Base-by-base conservation (phyloP, 1,140 invertebrate species). In the Apis cerana region DNA sequence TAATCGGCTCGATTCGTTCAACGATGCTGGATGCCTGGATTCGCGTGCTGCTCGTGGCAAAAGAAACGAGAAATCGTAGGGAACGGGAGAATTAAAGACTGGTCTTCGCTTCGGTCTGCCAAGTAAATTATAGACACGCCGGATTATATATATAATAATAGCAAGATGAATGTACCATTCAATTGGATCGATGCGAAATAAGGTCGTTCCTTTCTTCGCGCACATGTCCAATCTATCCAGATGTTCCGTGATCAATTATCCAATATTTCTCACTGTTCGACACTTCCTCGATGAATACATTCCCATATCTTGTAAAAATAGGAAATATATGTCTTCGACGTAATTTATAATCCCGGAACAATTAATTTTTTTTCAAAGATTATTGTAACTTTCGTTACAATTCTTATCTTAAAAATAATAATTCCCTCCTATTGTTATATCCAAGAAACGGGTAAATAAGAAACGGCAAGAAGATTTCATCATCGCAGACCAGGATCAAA, bases 151-250 rank as follows among this genome's bases (percentile, higher is more conserved):
- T 1, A n/a, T n/a, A n/a, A 59, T 54, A 75, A 67, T 67, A 50
- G n/a, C 17, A n/a, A 70, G 80, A 72, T 75, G 84, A 82, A 79
- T 75, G 59, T 82, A 70, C 27, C 70, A 27, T 19, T 75, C 43
- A 80, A 81, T 85, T 85, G 75, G 23, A 62, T 9, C 67, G 52
- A 58, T 64, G 88, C 27, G 67, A 83, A 88, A 86, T 76, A 85
- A 88, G 84, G 75, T 83, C 84, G 65, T 62, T 72, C 74, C 76
- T 71, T 87, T 86, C 80, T 83, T 64, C 62, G 23, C 54, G 69
- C 74, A 62, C 7, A 27, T 0, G n/a, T 11, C 72, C 4, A 33
- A 17, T 8, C 50, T 75, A 8, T 15, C 59, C 43, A n/a, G 23
- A 56, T 15, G 56, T 27, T 33, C 48, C 58, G 17, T 50, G 0